Conservation (phyloP, 2,113 vertebrate species). For the Saimiri boliviensis region DNA sequence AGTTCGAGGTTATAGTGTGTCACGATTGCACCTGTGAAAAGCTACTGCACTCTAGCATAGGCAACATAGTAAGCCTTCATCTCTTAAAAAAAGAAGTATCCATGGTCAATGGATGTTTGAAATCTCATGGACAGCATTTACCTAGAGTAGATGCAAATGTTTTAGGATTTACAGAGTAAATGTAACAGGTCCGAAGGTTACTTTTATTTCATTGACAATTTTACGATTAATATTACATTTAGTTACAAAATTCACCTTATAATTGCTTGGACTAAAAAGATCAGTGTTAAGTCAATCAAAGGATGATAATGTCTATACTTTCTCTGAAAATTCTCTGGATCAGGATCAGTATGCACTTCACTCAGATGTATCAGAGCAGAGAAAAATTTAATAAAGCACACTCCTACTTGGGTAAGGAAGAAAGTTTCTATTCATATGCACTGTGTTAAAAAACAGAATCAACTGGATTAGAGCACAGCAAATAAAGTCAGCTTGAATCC, state of each 20-base stretch:
- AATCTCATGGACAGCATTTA: not conserved
- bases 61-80: not conserved
- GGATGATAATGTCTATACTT: not conserved
- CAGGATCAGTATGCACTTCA: not conserved
- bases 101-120: not conserved
- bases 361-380: not conserved
- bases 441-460: constrained; percentile 7
- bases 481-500: not conserved
- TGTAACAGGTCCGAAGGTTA: not conserved
- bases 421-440: not conserved
- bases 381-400: not conserved
- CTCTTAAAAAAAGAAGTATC: not conserved
- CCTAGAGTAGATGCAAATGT: not conserved
- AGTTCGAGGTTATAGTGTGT: not conserved
- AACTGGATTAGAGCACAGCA: not conserved
- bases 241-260: not conserved
- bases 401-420: not conserved
- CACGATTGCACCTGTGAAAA: not conserved
- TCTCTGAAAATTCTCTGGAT: not conserved
- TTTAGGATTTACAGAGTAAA: constrained; percentile 16
- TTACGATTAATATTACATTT: not conserved
- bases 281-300: not conserved
- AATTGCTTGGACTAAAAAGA: not conserved
- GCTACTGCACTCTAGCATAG: not conserved
- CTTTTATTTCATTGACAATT: not conserved